Evolutionary conservation across 1,140 invertebrate species (phyloP), one percentile per base, ranked within the genome.

Genomic region (Drosophila miranda): DNA sequence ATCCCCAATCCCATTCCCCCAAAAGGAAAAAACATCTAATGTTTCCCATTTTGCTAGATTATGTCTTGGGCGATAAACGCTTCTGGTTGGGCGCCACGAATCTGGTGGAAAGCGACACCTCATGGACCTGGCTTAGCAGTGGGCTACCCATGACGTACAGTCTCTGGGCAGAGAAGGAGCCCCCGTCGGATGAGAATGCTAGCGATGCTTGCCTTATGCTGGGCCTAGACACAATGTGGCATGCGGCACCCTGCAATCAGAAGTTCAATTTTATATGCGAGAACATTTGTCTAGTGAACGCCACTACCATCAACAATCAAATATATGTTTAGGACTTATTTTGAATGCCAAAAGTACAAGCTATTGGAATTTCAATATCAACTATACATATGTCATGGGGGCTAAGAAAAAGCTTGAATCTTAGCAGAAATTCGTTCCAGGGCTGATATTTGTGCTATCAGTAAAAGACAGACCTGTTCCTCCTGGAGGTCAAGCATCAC

Each of bases 51-150:
- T 5, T 4, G 8, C 0, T 41, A 80, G 80, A 57, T 42, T 6
- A 30, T 9, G 23, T 49, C 8, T n/a, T 73, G 14, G 72, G 60
- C 0, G 43, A 48, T 11, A 49, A 48, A 16, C 45, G 49, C 1
- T 88, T 88, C 26, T 87, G 83, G 83, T 14, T 88, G 19, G 78
- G 67, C 0, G 83, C 66, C 44, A 88, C 75, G 5, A 79, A 88
- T 26, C 26, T 63, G 11, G 62, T 26, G 2, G 8, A 67, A 14
- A 2, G 41, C 0, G 46, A 9, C 6, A 44, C 60, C 7, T 9
- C 48, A 9, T 87, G 83, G 83, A 66, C 59, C 4, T 88, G 83
- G 83, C 14, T 71, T 3, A 61, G 67, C 30, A 52, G 28, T 21
- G 83, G 83, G 2, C 41, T 56, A 7, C 83, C 75, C 1, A 42